Percentiles rank a stretch among this genome's conserved stretches.
These are phyloP conservation scores for Protonemura montana DNA, from an alignment of 2,888 invertebrate species.

Conservation along the genomic window DNA sequence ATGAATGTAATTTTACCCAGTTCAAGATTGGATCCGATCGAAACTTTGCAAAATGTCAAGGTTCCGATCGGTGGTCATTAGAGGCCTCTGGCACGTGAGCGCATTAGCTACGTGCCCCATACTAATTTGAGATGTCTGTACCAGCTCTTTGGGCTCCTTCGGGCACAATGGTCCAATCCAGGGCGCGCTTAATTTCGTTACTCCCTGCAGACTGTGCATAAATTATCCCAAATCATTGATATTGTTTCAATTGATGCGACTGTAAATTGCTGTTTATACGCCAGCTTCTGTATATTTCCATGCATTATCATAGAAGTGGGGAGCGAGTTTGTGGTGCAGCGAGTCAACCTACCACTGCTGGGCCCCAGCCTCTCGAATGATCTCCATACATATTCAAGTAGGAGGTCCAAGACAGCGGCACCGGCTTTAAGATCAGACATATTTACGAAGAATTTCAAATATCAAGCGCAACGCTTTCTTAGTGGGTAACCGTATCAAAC, in stretches of 20 bases:
- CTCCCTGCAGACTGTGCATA: not conserved
- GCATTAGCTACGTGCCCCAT: not conserved
- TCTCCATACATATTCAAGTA: constrained; percentile 1
- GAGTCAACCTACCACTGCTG: not conserved
- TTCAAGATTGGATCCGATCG: no score
- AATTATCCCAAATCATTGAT: constrained; percentile 4
- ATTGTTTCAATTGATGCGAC: constrained; percentile 12
- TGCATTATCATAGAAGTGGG: not conserved
- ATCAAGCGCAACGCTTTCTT: not conserved
- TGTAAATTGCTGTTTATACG: constrained; percentile 7
- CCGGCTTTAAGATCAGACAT: not conserved
- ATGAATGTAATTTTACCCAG: no score
- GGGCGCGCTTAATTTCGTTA: constrained; percentile 1
- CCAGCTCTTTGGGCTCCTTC: not conserved
- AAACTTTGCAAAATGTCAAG: not conserved
- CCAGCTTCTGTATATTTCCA: not conserved
- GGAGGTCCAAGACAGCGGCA: not conserved
- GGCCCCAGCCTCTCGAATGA: not conserved
- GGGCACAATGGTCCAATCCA: not conserved
- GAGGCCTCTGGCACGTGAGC: not conserved
- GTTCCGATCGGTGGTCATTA: not conserved
- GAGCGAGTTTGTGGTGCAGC: not conserved
- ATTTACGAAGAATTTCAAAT: not conserved
- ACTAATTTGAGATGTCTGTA: not conserved
- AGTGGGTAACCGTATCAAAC: not conserved